Conservation (phyloP, 2,797 vertebrate species). For the Gouania willdenowi region DNA sequence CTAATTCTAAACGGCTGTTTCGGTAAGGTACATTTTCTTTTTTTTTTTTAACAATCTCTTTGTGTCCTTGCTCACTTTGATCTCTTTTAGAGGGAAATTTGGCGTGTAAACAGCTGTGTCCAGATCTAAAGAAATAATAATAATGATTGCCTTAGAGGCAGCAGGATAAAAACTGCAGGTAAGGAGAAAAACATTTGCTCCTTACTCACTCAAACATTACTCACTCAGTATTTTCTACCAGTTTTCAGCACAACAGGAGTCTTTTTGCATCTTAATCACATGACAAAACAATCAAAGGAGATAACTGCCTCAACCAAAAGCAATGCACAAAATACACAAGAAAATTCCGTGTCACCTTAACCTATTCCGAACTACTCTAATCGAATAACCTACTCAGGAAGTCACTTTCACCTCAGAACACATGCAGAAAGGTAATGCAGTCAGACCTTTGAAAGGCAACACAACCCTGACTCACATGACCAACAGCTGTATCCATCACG, state of each 20-base stretch:
- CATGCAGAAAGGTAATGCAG: conserved; percentile 7
- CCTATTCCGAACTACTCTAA: neutral
- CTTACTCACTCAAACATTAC: conserved; percentile 47
- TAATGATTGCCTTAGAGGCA: conserved; percentile 52
- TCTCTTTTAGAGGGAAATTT: conserved; percentile 24
- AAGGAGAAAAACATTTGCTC: conserved; percentile 24
- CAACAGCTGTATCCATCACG: conserved; percentile 9
- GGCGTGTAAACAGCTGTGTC: conserved; percentile 63
- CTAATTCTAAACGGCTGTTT: too few species aligned
- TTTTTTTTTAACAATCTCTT: conserved; percentile 10
- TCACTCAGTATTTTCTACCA: conserved; percentile 48
- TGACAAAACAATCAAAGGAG: conserved; percentile 48
- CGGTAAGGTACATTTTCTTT: too few species aligned
- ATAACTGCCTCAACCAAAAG: conserved; percentile 23
- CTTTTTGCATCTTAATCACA: conserved; percentile 33
- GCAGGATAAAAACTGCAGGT: conserved; percentile 4
- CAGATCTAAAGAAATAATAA: conserved; percentile 53
- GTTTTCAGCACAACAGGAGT: conserved; percentile 21
- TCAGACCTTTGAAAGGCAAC: conserved; percentile 21
- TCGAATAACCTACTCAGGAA: conserved; percentile 3
- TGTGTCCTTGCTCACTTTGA: conserved; percentile 9
- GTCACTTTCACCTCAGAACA: conserved; percentile 15
- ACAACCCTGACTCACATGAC: conserved; percentile 33
- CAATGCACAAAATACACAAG: conserved; percentile 6
- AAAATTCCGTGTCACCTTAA: neutral